Evolutionary conservation across 2,113 vertebrate species (phyloP).

Genomic region (Trematomus loennbergii): DNA sequence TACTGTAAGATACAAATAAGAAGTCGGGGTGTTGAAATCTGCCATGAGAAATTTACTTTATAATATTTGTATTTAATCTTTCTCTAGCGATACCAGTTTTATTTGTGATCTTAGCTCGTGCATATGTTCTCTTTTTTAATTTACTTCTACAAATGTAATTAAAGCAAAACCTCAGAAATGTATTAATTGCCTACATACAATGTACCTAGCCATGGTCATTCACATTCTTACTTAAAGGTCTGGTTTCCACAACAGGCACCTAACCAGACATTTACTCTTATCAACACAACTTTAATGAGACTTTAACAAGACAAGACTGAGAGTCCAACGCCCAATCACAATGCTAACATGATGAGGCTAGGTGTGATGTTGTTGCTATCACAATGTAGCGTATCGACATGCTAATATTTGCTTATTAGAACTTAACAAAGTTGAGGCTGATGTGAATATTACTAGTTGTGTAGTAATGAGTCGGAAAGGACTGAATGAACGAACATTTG

Average conservation of each 20-base stretch:
- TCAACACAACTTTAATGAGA: background rate
- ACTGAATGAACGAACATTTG: background rate
- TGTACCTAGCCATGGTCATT: background rate
- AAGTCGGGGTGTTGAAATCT: background rate
- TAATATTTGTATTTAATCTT: background rate
- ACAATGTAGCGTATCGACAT: background rate
- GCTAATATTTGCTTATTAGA: background rate
- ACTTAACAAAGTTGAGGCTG: background rate
- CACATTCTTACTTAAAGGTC: background rate
- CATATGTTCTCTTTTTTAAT: background rate
- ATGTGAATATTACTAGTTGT: background rate
- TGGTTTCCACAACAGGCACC: background rate
- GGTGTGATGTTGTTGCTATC: background rate
- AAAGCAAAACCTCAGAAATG: background rate
- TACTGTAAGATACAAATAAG: conserved; percentile 29
- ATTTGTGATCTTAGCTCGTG: background rate
- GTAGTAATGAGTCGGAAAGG: background rate
- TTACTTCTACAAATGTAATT: background rate
- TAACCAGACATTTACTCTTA: background rate
- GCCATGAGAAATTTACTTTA: background rate
- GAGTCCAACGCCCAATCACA: background rate
- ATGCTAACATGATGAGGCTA: background rate
- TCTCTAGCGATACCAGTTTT: background rate
- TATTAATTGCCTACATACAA: too few relatives aligned
- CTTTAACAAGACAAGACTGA: background rate